phyloP scores from a whole-genome alignment of 2,888 invertebrate genomes.

The Scaptomyza caliginosa region DNA sequence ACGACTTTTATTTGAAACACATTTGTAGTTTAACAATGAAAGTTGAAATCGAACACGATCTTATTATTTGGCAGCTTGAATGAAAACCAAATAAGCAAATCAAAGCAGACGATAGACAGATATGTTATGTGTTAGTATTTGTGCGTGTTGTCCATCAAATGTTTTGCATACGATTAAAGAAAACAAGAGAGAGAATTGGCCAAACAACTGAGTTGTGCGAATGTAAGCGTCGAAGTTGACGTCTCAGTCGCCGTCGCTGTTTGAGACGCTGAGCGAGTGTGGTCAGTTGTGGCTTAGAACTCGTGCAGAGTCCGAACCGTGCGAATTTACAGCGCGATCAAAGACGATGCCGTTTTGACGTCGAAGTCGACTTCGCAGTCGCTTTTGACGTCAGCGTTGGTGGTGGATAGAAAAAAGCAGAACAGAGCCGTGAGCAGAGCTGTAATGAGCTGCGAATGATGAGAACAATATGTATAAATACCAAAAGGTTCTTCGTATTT shows the following conservation, averaged over 20 bases:
- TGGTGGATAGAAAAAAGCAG: slow-evolving; percentile 1
- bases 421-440: slow-evolving; percentile 36
- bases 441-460: slow-evolving; percentile 54
- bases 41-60: slow-evolving; percentile 43
- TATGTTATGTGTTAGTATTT: slow-evolving; percentile 14
- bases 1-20: slow-evolving; percentile 52
- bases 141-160: slow-evolving; percentile 75
- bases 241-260: slow-evolving; percentile 1
- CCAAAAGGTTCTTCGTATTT: slow-evolving; percentile 77
- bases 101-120: slow-evolving; percentile 13
- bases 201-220: slow-evolving; percentile 49
- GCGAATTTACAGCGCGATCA: slow-evolving; percentile 74
- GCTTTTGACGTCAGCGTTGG: slow-evolving; percentile 4
- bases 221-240: slow-evolving; percentile 53
- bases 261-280: slow-evolving; percentile 31
- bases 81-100: slow-evolving; percentile 30
- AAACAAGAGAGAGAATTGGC: slow-evolving; percentile 74
- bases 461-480: slow-evolving; percentile 81
- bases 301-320: slow-evolving; percentile 52
- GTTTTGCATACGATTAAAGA: slow-evolving; percentile 78
- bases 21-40: slow-evolving; percentile 36
- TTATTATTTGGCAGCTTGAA: slow-evolving; percentile 27
- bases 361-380: slow-evolving; percentile 6
- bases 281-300: slow-evolving; percentile 65
- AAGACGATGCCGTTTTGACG: slow-evolving; percentile 32